phyloP scores from a whole-genome alignment of 1,140 invertebrate species.

The Lysiphlebus fabarum region DNA sequence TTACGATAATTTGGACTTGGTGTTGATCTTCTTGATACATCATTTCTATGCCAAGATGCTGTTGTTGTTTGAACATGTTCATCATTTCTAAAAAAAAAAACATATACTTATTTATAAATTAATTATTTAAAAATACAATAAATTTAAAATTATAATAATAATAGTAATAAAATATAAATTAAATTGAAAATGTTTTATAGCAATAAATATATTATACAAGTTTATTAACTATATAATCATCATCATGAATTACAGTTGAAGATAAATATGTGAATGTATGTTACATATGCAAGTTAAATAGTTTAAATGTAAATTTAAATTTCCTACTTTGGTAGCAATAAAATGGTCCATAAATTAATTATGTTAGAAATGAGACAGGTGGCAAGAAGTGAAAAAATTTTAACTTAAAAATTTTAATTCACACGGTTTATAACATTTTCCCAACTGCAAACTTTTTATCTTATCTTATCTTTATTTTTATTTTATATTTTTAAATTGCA shows the following conservation, averaged over 20 bases:
- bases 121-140: background rate
- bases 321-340: slow-evolving; percentile 1
- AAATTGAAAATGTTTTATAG: too few species aligned
- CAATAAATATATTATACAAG: too few species aligned
- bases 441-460: too few species aligned
- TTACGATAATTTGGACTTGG: slow-evolving; percentile 44
- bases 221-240: too few species aligned
- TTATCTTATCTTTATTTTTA: background rate
- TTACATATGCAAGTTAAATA: background rate
- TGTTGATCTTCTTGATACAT: slow-evolving; percentile 44
- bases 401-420: background rate
- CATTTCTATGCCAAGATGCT: slow-evolving; percentile 39
- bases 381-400: background rate
- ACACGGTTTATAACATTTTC: slow-evolving; percentile 11
- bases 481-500: background rate
- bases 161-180: too few species aligned
- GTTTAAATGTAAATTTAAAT: slow-evolving; percentile 5
- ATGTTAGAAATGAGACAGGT: background rate
- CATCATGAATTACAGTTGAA: background rate
- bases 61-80: slow-evolving; percentile 31
- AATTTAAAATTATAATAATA: too few species aligned
- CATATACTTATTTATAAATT: background rate
- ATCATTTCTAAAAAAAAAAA: slow-evolving; percentile 19
- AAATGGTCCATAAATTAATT: slow-evolving; percentile 18
- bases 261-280: background rate